Conservation (phyloP, 2,888 invertebrate genomes). For the Microctonus brassicae region DNA sequence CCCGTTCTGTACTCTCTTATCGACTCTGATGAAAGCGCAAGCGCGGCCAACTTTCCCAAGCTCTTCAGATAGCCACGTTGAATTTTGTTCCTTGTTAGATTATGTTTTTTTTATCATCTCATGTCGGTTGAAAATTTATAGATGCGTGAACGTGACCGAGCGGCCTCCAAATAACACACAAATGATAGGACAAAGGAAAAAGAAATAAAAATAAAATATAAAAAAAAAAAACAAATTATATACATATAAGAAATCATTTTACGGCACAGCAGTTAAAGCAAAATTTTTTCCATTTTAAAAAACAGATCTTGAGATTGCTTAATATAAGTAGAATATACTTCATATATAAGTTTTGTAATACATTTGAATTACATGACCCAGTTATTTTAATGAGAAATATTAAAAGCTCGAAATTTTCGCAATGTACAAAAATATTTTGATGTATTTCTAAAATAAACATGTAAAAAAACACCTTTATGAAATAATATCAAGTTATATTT, state of each 20-base stretch:
- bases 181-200: constrained; percentile 2
- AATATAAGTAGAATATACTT: too few species aligned
- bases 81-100: constrained; percentile 10
- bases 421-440: not conserved
- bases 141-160: constrained; percentile 20
- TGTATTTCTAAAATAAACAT: not conserved
- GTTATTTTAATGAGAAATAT: not conserved
- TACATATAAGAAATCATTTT: not conserved
- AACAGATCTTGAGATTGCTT: not conserved
- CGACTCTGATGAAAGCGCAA: constrained; percentile 24
- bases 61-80: not conserved
- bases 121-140: constrained; percentile 4
- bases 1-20: constrained; percentile 39
- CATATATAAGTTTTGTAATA: not conserved
- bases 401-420: not conserved
- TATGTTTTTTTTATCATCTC: constrained; percentile 7
- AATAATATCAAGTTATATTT: not conserved
- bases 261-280: not conserved
- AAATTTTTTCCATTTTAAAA: not conserved
- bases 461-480: not conserved
- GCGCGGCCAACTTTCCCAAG: constrained; percentile 25
- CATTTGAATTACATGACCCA: not conserved
- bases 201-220: not conserved
- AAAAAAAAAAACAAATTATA: not conserved
- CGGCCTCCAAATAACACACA: constrained; percentile 3